Evolutionary conservation across 2,888 invertebrate species (phyloP).

Genomic region (Epirrita christyi): DNA sequence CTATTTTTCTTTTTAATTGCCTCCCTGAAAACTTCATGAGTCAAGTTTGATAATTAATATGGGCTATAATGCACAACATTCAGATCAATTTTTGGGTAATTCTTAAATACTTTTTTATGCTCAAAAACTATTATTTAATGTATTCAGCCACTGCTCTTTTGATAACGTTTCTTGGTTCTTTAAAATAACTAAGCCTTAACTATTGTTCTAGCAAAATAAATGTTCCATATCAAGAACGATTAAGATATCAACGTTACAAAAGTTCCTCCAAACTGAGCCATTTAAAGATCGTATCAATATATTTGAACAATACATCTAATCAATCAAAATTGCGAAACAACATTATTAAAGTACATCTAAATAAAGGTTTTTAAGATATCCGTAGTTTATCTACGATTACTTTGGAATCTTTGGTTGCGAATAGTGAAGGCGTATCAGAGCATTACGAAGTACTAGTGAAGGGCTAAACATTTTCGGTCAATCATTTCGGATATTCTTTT

Average conservation of each 20-base stretch:
- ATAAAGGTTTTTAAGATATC: slow-evolving; percentile 3
- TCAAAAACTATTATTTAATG: no score
- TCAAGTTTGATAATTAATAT: no score
- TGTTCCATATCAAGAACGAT: background rate
- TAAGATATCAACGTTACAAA: slow-evolving; percentile 2
- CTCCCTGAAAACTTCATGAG: no score
- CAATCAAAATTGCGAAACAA: slow-evolving; percentile 20
- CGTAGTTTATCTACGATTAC: slow-evolving; percentile 16
- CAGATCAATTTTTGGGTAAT: no score
- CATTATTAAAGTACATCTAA: background rate
- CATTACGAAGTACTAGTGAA: slow-evolving; percentile 17
- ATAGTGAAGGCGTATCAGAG: slow-evolving; percentile 26
- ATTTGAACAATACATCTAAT: slow-evolving; percentile 21
- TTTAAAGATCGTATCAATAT: background rate
- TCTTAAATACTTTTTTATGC: no score
- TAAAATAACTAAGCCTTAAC: background rate
- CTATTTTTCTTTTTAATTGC: no score
- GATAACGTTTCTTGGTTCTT: background rate
- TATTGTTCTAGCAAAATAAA: background rate
- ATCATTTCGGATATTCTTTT: no score
- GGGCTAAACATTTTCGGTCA: background rate
- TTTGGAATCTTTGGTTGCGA: slow-evolving; percentile 13
- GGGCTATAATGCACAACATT: no score
- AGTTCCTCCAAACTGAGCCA: background rate
- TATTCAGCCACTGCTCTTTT: background rate